These are phyloP conservation scores for Nemurella pictetii DNA, from an alignment of 2,888 invertebrate genomes.

Conservation along the genomic window DNA sequence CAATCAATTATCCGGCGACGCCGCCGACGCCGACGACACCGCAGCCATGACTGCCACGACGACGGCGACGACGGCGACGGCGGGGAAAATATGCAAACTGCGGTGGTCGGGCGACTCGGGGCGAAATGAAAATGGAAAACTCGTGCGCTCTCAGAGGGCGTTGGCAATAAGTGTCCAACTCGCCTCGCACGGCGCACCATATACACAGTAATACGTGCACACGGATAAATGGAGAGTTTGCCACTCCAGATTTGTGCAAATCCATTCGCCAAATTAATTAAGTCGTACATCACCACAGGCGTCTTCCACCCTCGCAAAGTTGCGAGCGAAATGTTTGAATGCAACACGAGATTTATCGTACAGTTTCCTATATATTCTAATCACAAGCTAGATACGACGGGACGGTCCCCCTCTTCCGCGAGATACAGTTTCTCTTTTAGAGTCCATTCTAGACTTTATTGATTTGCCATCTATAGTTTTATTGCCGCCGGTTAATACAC, in stretches of 20 bases:
- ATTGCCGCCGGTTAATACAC: conserved; percentile 4
- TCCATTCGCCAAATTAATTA: not conserved
- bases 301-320: not conserved
- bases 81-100: not conserved
- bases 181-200: not conserved
- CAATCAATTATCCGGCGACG: not conserved
- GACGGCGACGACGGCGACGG: not conserved
- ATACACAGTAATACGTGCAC: too few relatives aligned
- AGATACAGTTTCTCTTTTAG: not conserved
- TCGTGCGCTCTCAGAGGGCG: not conserved
- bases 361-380: not conserved
- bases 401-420: not conserved
- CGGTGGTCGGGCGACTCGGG: too few relatives aligned
- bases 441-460: not conserved
- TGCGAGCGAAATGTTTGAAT: too few relatives aligned
- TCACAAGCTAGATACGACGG: not conserved
- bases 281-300: not conserved
- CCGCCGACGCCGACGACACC: not conserved
- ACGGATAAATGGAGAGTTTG: not conserved
- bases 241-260: not conserved
- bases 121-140: not conserved
- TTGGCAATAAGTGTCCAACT: not conserved
- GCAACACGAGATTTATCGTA: not conserved
- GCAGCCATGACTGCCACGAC: too few relatives aligned
- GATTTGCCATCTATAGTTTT: conserved; percentile 16